Evolutionary conservation across 2,113 vertebrate species (phyloP), one percentile per base, ranked within the genome.

Genomic region (Motacilla tschutschensis): DNA sequence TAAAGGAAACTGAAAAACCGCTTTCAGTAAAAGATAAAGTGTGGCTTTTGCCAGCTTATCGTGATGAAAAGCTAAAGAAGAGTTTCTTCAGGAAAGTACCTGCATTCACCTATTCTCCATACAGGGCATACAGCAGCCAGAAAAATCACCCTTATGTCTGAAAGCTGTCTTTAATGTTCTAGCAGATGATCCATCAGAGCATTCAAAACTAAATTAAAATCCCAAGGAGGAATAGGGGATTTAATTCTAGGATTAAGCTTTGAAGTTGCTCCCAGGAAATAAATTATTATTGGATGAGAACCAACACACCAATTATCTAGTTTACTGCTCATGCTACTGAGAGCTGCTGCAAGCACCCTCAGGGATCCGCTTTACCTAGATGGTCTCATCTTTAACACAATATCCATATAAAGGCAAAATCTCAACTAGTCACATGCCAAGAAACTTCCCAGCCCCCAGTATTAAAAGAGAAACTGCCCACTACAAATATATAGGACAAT

Each of bases 201-300:
- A 88, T 90, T 94, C 89, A 94, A 92, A 95, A 94, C 92, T 91
- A 91, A 93, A 95, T 95, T 89, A 93, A 93, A 95, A 94, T 93
- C 93, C 92, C 91, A 90, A 85, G 75, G 72, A 94, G 85, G 70
- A 92, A 88, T 69, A 80, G 55, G 57, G 82, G 91, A 93, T 94
- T 96, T 96, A 93, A 95, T 94, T 91, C 90, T 90, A 94, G 88
- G 92, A 94, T 94, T 95, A 93, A 87, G 90, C 93, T 95, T 91
- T 95, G 93, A 96, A 95, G 94, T 88, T 79, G 66, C 70, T 94
- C 85, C 63, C 89, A 91, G 81, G 83, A 94, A 96, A 94, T 93
- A 96, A 95, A 90, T 94, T 92, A 94, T 92, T 95, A 94, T 92
- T 94, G 95, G 94, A 94, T 87, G 81, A 91, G 83, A 95, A 96